Conservation (phyloP, 2,888 invertebrate genomes). For the Drosophila ustulata region DNA sequence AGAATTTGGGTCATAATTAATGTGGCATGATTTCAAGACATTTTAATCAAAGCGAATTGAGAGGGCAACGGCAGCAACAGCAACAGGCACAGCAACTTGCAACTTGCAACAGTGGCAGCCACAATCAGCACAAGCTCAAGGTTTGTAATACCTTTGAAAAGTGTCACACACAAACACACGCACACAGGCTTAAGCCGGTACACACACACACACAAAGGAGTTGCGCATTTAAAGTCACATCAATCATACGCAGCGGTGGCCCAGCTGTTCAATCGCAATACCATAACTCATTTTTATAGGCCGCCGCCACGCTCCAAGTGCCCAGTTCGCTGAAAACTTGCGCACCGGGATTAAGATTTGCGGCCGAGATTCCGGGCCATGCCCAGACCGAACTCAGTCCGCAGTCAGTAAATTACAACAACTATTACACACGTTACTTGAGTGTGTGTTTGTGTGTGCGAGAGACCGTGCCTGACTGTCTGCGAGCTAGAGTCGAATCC, state of each 20-base stretch:
- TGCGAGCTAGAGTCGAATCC: slow-evolving; percentile 24
- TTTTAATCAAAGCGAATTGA: slow-evolving; percentile 75
- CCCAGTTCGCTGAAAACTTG: slow-evolving; percentile 80
- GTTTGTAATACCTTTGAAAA: slow-evolving; percentile 56
- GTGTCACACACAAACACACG: slow-evolving; percentile 42
- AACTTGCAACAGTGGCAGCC: slow-evolving; percentile 18
- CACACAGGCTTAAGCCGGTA: background rate
- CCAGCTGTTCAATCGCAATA: slow-evolving; percentile 81
- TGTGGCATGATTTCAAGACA: slow-evolving; percentile 85
- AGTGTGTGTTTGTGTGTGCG: slow-evolving; percentile 4
- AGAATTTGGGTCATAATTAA: slow-evolving; percentile 85
- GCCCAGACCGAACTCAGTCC: slow-evolving; percentile 36
- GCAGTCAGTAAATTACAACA: slow-evolving; percentile 81
- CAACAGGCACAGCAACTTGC: slow-evolving; percentile 12
- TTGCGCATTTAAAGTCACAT: slow-evolving; percentile 73
- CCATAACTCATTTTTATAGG: slow-evolving; percentile 81
- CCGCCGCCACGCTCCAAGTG: slow-evolving; percentile 60
- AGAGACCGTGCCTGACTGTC: slow-evolving; percentile 53
- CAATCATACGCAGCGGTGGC: slow-evolving; percentile 81
- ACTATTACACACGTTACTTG: slow-evolving; percentile 68
- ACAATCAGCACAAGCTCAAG: slow-evolving; percentile 41
- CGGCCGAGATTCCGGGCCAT: slow-evolving; percentile 69
- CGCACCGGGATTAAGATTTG: slow-evolving; percentile 83
- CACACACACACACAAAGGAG: background rate
- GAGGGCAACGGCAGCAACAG: slow-evolving; percentile 40